Evolutionary conservation across 1,140 invertebrate genomes (phyloP), one percentile per base, ranked within the genome.

Genomic region (Bombus turneri): DNA sequence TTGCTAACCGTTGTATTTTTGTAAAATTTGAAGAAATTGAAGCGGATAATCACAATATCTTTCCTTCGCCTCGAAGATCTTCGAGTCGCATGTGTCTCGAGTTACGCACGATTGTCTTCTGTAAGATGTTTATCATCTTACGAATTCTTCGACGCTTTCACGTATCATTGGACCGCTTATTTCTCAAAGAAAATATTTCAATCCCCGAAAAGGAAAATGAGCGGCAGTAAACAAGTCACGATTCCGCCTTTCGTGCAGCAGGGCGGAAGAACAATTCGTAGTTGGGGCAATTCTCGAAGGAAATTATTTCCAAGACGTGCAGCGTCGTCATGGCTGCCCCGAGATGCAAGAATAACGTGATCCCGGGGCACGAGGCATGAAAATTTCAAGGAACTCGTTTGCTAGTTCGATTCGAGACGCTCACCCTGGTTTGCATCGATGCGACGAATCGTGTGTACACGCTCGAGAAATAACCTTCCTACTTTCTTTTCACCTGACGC

Each of bases 341-440:
- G 53, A 81, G 47, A 72, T 81, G 59, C 68, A 80, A 85, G 71
- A 81, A 62, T 85, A 85, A 85, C 39, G 57, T 10, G 47, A 37
- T 71, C 76, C 34, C 68, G 1, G 13, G 34, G 25, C 83, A 47
- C 41, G 53, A 31, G 3, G 53, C 66, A 85, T 85, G 78, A 81
- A 85, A 85, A 57, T 85, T 85, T 85, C 71, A 85, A 57, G 59
- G 13, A 85, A 85, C 83, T 81, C 71, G 78, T 85, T 85, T 66
- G 83, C 77, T 18, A 41, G 71, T 85, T 85, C 83, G 83, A 81
- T 81, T 74, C 69, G 13, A 59, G 71, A 53, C 47, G 47, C 47
- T 25, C 64, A 8, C 83, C 41, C 28, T 68, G 53, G 68, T 47
- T 59, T 28, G 74, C 69, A 73, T 39, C 69, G 77, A 53, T 31